phyloP scores from a whole-genome alignment of 1,140 invertebrate genomes.

The Amyelois transitella region DNA sequence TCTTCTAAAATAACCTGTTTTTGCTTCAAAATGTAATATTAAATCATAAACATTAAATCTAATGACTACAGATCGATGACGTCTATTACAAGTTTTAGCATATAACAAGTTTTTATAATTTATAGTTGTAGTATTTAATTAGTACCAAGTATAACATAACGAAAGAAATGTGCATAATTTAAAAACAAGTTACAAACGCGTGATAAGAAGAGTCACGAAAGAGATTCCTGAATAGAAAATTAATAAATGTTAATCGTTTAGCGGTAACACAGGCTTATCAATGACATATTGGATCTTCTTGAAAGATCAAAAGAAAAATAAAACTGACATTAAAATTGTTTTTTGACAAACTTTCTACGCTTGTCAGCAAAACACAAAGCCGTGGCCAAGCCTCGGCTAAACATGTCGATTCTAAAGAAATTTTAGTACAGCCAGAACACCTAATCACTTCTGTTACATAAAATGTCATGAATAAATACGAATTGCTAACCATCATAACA shows the following conservation, averaged over 20 bases:
- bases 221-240: no score
- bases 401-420: neutral
- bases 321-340: neutral
- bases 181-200: no score
- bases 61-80: neutral
- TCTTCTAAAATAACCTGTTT: no score
- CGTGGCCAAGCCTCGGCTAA: neutral
- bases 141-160: no score
- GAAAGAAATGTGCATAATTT: no score
- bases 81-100: neutral
- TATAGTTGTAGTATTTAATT: no score
- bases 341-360: neutral
- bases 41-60: neutral
- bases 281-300: no score
- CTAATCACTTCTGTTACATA: constrained; percentile 1
- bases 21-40: neutral
- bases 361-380: neutral
- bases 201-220: no score
- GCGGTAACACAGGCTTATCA: no score
- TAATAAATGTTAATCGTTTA: no score
- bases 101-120: neutral
- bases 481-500: constrained; percentile 37
- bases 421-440: neutral
- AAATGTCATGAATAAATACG: constrained; percentile 46
- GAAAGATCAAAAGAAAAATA: neutral